Conservation (phyloP, 1,140 invertebrate species). For the Neomicropteryx cornuta region DNA sequence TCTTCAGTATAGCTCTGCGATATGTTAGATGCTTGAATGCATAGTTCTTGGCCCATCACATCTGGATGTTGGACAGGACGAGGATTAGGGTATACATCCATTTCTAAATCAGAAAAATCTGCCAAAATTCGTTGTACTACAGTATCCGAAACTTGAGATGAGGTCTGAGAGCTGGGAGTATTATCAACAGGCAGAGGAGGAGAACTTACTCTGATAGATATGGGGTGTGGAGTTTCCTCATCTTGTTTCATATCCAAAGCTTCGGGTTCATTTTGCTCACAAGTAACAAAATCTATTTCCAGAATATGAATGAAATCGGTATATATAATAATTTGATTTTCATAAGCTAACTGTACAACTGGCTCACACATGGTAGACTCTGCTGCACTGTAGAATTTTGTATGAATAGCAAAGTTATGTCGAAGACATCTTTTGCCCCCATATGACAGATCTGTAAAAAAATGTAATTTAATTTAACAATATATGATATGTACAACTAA, state of each 20-base stretch:
- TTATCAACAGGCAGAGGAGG: slow-evolving; percentile 1
- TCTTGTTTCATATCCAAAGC: too few relatives aligned
- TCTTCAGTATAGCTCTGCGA: slow-evolving; percentile 36
- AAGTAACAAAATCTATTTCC: slow-evolving; percentile 36
- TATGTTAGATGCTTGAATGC: slow-evolving; percentile 36
- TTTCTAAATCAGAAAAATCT: slow-evolving; percentile 38
- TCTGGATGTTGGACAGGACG: slow-evolving; percentile 32
- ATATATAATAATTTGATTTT: slow-evolving; percentile 40
- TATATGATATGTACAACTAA: too few relatives aligned
- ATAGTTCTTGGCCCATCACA: slow-evolving; percentile 36
- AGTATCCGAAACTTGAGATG: too few relatives aligned
- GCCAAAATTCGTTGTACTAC: slow-evolving; percentile 37
- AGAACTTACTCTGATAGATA: neutral
- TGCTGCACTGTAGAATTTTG: slow-evolving; percentile 37
- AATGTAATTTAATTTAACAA: too few relatives aligned
- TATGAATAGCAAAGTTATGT: slow-evolving; percentile 39
- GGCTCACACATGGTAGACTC: slow-evolving; percentile 38
- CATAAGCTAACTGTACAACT: slow-evolving; percentile 36
- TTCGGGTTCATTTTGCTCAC: slow-evolving; percentile 26
- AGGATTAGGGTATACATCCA: slow-evolving; percentile 30
- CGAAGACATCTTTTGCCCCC: slow-evolving; percentile 35
- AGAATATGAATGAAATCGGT: slow-evolving; percentile 40
- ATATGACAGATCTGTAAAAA: slow-evolving; percentile 24
- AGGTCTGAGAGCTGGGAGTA: too few relatives aligned
- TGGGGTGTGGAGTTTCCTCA: neutral